Conservation (phyloP, 2,797 vertebrate genomes). For the Catostomus latipinnis region DNA sequence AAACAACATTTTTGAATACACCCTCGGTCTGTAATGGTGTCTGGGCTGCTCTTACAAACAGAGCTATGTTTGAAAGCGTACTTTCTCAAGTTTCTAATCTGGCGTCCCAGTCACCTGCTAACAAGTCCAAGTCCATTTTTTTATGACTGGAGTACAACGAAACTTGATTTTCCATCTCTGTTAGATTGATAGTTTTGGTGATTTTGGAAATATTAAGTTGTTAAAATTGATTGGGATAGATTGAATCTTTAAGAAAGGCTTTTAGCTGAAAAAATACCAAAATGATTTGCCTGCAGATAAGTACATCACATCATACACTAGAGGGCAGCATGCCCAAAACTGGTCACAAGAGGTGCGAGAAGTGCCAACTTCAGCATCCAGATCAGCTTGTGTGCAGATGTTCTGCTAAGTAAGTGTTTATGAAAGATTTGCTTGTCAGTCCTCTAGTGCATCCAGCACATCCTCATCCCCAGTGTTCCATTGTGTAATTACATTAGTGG, state of each 20-base stretch:
- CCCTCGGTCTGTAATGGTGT: no score
- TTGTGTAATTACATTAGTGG: conserved; percentile 23
- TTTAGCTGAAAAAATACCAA: not conserved
- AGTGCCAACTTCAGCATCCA: conserved; percentile 24
- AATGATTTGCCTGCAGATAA: not conserved
- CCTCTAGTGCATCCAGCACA: conserved; percentile 7
- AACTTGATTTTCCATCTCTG: no score
- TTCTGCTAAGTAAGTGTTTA: conserved; percentile 22
- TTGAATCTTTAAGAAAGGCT: not conserved
- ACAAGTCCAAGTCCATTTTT: no score
- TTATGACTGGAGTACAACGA: no score
- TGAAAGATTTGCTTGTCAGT: conserved; percentile 38
- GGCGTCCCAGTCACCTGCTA: no score
- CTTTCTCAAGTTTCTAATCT: no score
- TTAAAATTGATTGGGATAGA: no score
- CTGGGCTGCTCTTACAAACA: no score
- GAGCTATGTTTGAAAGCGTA: no score
- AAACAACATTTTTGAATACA: no score
- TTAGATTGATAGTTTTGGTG: no score
- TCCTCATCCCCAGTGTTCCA: conserved; percentile 19
- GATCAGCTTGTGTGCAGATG: conserved; percentile 29
- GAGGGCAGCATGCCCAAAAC: conserved; percentile 65
- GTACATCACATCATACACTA: conserved; percentile 59
- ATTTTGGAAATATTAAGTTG: no score
- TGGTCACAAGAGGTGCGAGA: not conserved